These are phyloP conservation scores for Panagrolaimus sp. DNA, from an alignment of 1,140 invertebrate genomes.

Conservation along the genomic window DNA sequence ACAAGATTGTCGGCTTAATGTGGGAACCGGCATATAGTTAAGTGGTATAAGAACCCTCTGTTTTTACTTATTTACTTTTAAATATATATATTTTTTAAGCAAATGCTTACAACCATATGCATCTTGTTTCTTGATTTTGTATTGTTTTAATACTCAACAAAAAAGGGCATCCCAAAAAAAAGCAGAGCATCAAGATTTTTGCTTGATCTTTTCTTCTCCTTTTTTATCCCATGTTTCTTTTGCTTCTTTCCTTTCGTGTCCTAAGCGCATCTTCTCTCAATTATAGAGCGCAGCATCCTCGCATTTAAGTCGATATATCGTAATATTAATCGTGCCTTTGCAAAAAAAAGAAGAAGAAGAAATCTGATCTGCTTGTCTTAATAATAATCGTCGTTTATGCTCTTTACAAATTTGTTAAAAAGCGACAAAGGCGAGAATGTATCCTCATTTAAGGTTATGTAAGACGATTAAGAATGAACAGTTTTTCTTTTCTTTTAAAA, in stretches of 20 bases:
- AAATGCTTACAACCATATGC: constrained; percentile 12
- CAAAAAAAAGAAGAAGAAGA: not conserved
- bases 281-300: not conserved
- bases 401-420: constrained; percentile 12
- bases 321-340: no score
- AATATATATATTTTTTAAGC: not conserved
- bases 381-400: not conserved
- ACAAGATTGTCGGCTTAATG: constrained; percentile 15
- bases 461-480: constrained; percentile 15
- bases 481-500: not conserved
- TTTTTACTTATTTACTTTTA: not conserved
- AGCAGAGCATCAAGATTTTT: no score
- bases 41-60: not conserved
- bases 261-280: not conserved
- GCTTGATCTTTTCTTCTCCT: no score
- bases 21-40: constrained; percentile 10
- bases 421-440: constrained; percentile 16
- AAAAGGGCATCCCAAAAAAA: not conserved
- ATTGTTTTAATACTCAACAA: not conserved
- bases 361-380: constrained; percentile 2
- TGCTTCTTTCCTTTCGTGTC: not conserved
- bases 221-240: not conserved
- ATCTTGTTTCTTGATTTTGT: not conserved
- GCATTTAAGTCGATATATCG: not conserved
- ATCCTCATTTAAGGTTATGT: constrained; percentile 10